Evolutionary conservation across 2,888 invertebrate genomes (phyloP).

Genomic region (Dynastes hyllus): DNA sequence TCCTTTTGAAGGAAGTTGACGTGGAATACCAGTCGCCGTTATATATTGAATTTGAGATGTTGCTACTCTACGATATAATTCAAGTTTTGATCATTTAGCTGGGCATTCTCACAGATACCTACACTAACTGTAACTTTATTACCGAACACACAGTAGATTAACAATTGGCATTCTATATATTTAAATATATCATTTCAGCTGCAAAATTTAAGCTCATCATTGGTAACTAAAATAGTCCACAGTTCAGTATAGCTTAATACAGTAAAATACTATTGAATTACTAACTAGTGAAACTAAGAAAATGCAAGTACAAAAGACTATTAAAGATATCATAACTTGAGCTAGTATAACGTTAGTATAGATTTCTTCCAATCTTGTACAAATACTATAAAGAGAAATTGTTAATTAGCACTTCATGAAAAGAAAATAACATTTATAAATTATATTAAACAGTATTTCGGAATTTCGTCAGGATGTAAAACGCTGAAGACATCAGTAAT

Average conservation of each 20-base stretch:
- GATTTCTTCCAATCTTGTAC: conserved; percentile 58
- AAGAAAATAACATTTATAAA: neutral
- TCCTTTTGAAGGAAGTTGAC: conserved; percentile 57
- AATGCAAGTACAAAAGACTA: conserved; percentile 61
- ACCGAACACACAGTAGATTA: conserved; percentile 60
- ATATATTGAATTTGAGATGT: conserved; percentile 56
- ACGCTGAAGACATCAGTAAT: too few relatives aligned
- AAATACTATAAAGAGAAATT: conserved; percentile 53
- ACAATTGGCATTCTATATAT: conserved; percentile 59
- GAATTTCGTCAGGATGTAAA: neutral
- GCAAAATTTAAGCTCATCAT: conserved; percentile 52
- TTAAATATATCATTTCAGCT: conserved; percentile 58
- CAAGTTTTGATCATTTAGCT: neutral
- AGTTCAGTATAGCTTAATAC: neutral
- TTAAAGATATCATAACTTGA: conserved; percentile 61
- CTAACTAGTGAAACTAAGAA: conserved; percentile 60
- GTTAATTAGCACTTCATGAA: neutral
- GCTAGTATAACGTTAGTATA: conserved; percentile 59
- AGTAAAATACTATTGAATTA: neutral
- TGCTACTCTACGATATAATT: conserved; percentile 54
- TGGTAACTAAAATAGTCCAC: conserved; percentile 50
- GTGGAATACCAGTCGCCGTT: conserved; percentile 60
- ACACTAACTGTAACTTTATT: conserved; percentile 60
- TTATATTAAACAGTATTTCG: neutral
- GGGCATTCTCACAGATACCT: conserved; percentile 24